Evolutionary conservation across 2,113 vertebrate genomes (phyloP), one percentile per base, ranked within the genome.

Genomic region (Periophthalmus modestus): DNA sequence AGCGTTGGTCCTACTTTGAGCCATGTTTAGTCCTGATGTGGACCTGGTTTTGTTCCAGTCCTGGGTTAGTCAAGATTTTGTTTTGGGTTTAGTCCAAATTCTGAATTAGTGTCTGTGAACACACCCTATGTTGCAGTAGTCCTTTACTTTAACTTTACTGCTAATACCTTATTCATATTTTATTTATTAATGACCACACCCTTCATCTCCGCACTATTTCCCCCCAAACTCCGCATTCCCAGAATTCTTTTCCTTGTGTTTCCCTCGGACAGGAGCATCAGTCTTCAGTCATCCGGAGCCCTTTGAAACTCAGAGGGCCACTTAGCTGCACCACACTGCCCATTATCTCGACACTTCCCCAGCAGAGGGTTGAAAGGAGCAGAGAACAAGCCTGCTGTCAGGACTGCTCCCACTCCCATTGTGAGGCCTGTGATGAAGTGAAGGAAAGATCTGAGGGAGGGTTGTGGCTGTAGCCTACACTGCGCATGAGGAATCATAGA

Each of bases 391-490:
- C 13, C 4, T 10, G 23, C 57, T 59, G 57, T 59, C 57, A 28
- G 57, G 13, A 13, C 23, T 7, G 12, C 57, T 28, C 57, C 23
- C n/a, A 23, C 57, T 15, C 7, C 57, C 57, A 59, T 59, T 59
- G 57, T 59, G 57, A 59, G 57, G 57, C 23, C 55, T 59, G 28
- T 59, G 57, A 59, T 59, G 6, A 59, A 59, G 57, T 59, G 57
- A 28, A 5, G 57, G 24, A 11, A 23, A 13, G 57, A 2, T 7
- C 57, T 59, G 21, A 23, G 57, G 23, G 21, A 15, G 21, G 16
- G 11, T n/a, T 18, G 55, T 18, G 21, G 57, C 14, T 28, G 23
- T 0, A 5, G 4, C 23, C 12, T 57, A n/a, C 18, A 19, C 21
- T 13, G 13, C 23, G 23, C 57, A 15, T 2, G 57, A 23, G 23